Percentiles rank a stretch among this genome's conserved stretches.
These are phyloP conservation scores for Poeciliopsis occidentalis DNA, from an alignment of 2,113 vertebrate genomes.

Conservation along the genomic window DNA sequence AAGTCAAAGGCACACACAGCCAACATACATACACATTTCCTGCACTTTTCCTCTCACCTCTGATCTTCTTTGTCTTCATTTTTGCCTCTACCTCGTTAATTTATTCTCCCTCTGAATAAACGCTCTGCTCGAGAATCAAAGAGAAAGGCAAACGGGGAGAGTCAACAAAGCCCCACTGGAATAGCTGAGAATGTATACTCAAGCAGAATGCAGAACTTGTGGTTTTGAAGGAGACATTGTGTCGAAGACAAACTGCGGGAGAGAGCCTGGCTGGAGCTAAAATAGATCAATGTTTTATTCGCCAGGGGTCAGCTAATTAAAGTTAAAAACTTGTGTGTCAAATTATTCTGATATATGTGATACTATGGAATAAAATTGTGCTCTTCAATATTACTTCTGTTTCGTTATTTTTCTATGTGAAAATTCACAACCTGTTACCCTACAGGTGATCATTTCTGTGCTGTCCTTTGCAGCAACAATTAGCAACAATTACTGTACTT, in stretches of 20 bases:
- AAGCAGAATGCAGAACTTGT: constrained; percentile 33
- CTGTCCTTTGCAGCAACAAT: too few species aligned
- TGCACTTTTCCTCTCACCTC: not conserved
- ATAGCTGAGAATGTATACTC: constrained; percentile 30
- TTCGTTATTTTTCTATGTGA: too few species aligned
- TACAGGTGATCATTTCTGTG: too few species aligned
- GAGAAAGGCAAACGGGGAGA: constrained; percentile 36
- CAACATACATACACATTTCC: not conserved
- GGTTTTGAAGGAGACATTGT: not conserved
- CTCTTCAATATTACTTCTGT: too few species aligned
- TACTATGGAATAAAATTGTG: too few species aligned
- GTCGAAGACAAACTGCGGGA: constrained; percentile 16
- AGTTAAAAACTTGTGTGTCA: constrained; percentile 15
- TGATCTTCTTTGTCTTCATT: not conserved
- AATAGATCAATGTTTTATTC: constrained; percentile 2
- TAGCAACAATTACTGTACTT: too few species aligned
- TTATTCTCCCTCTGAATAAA: constrained; percentile 51
- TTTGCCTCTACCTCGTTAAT: constrained; percentile 22
- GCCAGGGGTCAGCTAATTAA: constrained; percentile 36
- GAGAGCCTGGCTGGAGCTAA: constrained; percentile 4
- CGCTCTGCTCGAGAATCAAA: constrained; percentile 50
- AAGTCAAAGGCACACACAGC: not conserved
- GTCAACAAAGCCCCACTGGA: constrained; percentile 39
- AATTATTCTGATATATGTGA: too few species aligned
- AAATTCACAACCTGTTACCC: too few species aligned